A percentile compares a stretch with the other conserved stretches of the same genome.
Conservation (phyloP, 2,888 invertebrate genomes). For the Pachymerium ferrugineum region DNA sequence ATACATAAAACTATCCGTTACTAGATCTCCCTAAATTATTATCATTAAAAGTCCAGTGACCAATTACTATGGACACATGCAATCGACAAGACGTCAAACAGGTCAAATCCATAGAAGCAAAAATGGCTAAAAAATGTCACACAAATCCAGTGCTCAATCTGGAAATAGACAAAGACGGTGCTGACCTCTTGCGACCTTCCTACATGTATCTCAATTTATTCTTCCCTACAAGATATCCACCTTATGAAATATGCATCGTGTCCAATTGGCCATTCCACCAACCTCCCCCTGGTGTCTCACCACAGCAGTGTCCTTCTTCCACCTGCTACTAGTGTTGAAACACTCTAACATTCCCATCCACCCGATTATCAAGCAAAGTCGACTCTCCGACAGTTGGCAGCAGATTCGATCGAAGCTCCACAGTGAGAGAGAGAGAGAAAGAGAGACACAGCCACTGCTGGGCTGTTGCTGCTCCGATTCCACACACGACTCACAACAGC, state of each 20-base stretch:
- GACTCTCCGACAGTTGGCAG: slow-evolving; percentile 10
- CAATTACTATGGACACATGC: neutral
- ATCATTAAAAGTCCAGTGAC: neutral
- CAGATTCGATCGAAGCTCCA: slow-evolving; percentile 13
- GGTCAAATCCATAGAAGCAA: neutral
- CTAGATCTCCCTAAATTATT: neutral
- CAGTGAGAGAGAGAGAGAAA: neutral
- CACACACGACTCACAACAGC: slow-evolving; percentile 6
- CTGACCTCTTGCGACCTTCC: neutral
- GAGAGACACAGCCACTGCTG: slow-evolving; percentile 10
- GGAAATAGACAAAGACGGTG: too few relatives aligned
- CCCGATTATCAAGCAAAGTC: neutral
- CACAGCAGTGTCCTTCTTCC: neutral
- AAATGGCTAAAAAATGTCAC: neutral
- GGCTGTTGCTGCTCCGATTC: neutral
- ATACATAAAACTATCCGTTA: neutral
- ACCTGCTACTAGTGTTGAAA: slow-evolving; percentile 1
- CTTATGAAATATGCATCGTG: slow-evolving; percentile 12
- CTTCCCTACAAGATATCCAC: neutral
- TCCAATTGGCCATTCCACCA: slow-evolving; percentile 4
- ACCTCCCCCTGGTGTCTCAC: neutral
- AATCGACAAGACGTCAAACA: neutral
- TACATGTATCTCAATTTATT: neutral
- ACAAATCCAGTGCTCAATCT: too few relatives aligned
- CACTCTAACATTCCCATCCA: neutral